Evolutionary conservation across 2,797 vertebrate genomes (phyloP).

Genomic region (Schizopygopsis malacanthus): DNA sequence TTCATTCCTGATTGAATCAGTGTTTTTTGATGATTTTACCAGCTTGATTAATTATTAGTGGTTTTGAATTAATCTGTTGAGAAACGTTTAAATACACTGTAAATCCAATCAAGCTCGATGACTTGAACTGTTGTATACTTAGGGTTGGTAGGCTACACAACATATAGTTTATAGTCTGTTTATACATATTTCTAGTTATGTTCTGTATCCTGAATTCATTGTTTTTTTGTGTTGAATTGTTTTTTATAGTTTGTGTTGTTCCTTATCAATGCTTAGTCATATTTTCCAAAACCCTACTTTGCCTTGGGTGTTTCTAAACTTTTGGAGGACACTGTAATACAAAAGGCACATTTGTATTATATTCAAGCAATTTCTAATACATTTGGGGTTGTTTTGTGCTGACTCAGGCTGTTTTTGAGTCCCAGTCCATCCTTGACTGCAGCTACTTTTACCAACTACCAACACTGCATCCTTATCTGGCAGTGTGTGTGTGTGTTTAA

Average conservation of each 20-base stretch:
- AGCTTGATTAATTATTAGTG: background rate
- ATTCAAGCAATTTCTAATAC: background rate
- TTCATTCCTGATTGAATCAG: background rate
- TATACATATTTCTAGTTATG: background rate
- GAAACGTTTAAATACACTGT: background rate
- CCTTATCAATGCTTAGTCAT: background rate
- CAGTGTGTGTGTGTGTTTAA: background rate
- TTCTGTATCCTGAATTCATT: background rate
- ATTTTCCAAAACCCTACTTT: background rate
- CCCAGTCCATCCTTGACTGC: background rate
- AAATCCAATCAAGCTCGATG: background rate
- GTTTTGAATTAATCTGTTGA: background rate
- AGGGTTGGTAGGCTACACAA: background rate
- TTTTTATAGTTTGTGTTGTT: background rate
- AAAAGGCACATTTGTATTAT: background rate
- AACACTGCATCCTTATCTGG: background rate
- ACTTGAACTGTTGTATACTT: background rate
- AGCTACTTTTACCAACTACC: background rate
- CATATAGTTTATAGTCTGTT: background rate
- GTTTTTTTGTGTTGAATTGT: background rate
- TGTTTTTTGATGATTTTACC: background rate
- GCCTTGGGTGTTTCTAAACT: background rate
- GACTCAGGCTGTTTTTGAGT: background rate
- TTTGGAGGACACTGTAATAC: background rate
- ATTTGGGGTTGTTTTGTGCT: background rate